phyloP scores from a whole-genome alignment of 2,113 vertebrate species.

The Thalassarche chlororhynchos region DNA sequence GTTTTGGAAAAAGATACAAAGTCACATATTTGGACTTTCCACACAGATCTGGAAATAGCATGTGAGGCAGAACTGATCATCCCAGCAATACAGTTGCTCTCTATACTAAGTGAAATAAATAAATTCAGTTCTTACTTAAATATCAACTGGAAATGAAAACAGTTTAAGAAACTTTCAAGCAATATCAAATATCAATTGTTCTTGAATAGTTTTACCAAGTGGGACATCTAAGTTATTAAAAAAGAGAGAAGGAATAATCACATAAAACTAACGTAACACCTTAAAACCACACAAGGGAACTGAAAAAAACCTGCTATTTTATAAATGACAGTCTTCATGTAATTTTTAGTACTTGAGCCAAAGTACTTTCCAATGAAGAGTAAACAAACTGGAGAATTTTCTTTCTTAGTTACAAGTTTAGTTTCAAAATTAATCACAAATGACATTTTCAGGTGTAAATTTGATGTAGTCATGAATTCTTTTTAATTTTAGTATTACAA shows the following conservation, averaged over 20 bases:
- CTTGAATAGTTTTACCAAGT: not conserved
- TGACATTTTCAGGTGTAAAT: not conserved
- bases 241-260: not conserved
- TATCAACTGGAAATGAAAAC: not conserved
- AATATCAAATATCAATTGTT: not conserved
- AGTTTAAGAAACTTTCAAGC: not conserved
- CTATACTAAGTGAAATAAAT: not conserved
- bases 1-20: not conserved
- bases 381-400: not conserved
- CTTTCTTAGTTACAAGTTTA: not conserved
- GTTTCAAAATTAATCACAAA: not conserved
- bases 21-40: not conserved
- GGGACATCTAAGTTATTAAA: not conserved
- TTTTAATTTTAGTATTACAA: not conserved
- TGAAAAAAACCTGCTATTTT: not conserved
- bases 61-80: not conserved
- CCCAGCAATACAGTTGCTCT: not conserved
- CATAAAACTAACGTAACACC: not conserved
- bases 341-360: not conserved
- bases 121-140: not conserved
- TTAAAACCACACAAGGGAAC: not conserved
- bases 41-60: not conserved
- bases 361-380: not conserved
- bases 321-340: not conserved
- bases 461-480: not conserved